Conservation (phyloP, 2,797 vertebrate genomes). For the Florisuga fusca region DNA sequence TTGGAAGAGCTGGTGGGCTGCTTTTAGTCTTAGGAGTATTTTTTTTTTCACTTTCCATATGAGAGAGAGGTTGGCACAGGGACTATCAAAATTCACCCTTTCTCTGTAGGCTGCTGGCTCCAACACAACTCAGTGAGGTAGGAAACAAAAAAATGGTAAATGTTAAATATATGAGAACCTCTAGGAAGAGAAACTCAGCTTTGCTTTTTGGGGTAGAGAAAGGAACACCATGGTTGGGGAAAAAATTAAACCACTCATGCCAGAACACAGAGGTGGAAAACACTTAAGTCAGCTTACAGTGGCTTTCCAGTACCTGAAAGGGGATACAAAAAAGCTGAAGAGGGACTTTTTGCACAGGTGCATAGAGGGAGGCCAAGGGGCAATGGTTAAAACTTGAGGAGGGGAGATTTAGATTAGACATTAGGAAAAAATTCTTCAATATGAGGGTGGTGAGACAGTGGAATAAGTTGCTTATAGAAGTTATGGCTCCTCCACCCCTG, state of each 20-base stretch:
- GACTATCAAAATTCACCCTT: not conserved
- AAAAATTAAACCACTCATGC: not conserved
- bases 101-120: not conserved
- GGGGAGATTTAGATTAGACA: too few relatives aligned
- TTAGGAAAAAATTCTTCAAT: too few relatives aligned
- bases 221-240: fast-evolving
- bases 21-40: not conserved
- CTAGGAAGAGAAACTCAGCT: not conserved
- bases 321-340: too few relatives aligned
- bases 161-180: not conserved
- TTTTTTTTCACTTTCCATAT: not conserved
- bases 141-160: not conserved
- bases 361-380: too few relatives aligned
- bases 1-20: not conserved
- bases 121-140: too few relatives aligned
- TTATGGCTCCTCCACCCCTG: too few relatives aligned
- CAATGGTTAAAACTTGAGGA: too few relatives aligned
- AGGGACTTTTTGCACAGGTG: too few relatives aligned
- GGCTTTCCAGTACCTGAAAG: too few relatives aligned
- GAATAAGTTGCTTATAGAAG: too few relatives aligned
- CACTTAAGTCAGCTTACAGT: not conserved
- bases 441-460: too few relatives aligned
- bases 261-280: fast-evolving
- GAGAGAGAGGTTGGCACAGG: not conserved
- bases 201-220: not conserved